phyloP scores from a whole-genome alignment of 2,797 vertebrate species.

The Micropoecilia bifurca region DNA sequence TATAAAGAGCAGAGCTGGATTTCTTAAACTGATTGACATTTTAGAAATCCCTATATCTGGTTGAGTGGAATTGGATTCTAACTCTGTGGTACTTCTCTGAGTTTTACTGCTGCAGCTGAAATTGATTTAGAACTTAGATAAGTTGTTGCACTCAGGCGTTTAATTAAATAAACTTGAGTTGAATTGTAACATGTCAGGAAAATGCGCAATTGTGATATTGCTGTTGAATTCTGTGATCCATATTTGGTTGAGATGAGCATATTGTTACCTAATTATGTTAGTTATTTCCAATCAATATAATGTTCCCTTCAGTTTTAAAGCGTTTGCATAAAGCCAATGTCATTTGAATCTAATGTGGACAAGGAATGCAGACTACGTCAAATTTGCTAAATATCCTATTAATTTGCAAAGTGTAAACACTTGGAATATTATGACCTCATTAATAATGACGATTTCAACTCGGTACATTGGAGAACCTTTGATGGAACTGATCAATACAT shows the following conservation, averaged over 20 bases:
- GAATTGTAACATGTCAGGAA: not conserved
- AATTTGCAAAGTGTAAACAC: not conserved
- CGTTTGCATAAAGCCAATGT: not conserved
- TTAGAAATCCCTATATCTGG: not conserved
- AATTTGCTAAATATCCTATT: not conserved
- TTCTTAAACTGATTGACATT: not conserved
- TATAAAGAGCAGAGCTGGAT: not conserved
- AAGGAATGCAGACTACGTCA: not conserved
- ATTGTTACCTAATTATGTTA: not conserved
- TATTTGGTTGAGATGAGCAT: not conserved
- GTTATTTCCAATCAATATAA: not conserved
- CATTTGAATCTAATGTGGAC: not conserved
- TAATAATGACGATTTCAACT: not conserved
- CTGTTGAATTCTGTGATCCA: not conserved
- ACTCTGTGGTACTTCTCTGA: not conserved
- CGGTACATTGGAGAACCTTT: not conserved
- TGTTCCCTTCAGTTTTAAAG: not conserved
- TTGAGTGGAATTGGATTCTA: not conserved
- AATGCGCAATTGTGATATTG: not conserved
- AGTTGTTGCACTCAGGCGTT: not conserved
- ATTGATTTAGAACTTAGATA: not conserved
- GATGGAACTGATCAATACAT: not conserved
- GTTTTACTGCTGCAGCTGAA: not conserved
- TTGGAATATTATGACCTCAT: not conserved
- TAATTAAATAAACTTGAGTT: not conserved